Evolutionary conservation across 2,888 invertebrate species (phyloP).

Genomic region (Quadroppia sp.): DNA sequence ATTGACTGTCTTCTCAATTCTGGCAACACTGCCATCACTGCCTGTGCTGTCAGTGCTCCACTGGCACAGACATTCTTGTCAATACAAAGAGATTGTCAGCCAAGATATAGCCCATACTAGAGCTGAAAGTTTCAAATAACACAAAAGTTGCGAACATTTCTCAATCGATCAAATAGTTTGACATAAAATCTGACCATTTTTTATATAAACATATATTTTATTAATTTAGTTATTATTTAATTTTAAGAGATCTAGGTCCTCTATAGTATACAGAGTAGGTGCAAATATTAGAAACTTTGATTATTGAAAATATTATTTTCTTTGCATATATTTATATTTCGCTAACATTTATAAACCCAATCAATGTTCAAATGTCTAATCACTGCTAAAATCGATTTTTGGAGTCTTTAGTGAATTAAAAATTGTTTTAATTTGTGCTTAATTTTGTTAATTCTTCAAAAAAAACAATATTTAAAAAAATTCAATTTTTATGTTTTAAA

Average conservation of each 20-base stretch:
- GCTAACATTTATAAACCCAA: no score
- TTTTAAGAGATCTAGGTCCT: background rate
- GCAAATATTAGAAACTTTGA: no score
- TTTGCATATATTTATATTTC: no score
- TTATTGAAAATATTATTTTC: no score
- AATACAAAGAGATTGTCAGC: conserved; percentile 31
- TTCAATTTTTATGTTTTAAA: no score
- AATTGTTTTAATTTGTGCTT: no score
- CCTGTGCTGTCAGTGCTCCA: background rate
- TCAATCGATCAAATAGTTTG: conserved; percentile 20
- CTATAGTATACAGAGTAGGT: no score
- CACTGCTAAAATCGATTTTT: no score
- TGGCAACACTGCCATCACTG: background rate
- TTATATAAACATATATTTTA: background rate
- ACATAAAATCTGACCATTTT: conserved; percentile 5
- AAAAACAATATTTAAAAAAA: no score
- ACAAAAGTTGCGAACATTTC: conserved; percentile 24
- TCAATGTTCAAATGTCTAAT: no score
- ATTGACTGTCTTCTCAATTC: conserved; percentile 12
- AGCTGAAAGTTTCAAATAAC: conserved; percentile 15
- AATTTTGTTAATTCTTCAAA: no score
- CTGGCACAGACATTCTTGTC: background rate
- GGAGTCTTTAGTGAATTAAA: no score
- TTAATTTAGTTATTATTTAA: background rate
- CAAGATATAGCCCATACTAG: conserved; percentile 5